Percentiles rank a stretch among this genome's conserved stretches.
Conservation (phyloP, 2,888 invertebrate species). For the Xestoiulus laeticollis region DNA sequence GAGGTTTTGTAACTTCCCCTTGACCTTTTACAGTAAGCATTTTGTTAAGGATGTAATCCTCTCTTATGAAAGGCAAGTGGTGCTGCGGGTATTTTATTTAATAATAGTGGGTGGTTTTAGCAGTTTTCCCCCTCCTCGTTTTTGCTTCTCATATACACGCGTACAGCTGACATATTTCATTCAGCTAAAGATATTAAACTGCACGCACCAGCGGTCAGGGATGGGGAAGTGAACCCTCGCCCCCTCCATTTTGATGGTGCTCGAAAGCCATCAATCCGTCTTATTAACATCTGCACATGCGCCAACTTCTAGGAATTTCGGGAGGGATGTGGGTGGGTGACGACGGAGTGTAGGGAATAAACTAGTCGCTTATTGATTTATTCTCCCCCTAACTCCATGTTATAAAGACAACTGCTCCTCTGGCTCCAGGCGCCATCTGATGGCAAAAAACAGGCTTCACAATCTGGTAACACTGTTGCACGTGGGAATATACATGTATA, state of each 20-base stretch:
- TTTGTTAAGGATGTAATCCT: not conserved
- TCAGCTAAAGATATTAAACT: not conserved
- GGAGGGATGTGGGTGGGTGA: not conserved
- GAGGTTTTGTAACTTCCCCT: no score
- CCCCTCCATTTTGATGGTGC: not conserved
- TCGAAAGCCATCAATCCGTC: not conserved
- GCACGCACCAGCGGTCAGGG: constrained; percentile 24
- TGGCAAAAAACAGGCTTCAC: no score
- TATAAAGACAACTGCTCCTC: no score
- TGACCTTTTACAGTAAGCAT: not conserved
- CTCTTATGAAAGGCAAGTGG: not conserved
- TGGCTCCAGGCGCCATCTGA: no score
- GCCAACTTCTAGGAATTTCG: not conserved
- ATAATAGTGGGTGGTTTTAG: constrained; percentile 33
- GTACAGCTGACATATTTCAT: constrained; percentile 16
- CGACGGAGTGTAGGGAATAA: not conserved
- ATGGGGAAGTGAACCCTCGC: not conserved
- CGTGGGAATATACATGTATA: no score
- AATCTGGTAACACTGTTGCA: no score
- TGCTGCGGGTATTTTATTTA: not conserved
- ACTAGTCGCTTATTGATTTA: not conserved
- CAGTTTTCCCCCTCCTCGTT: not conserved
- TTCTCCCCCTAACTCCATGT: not conserved
- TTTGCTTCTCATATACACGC: not conserved
- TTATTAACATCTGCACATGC: not conserved